Evolutionary conservation across 2,888 invertebrate species (phyloP).

Genomic region (Pherbina coryleti): DNA sequence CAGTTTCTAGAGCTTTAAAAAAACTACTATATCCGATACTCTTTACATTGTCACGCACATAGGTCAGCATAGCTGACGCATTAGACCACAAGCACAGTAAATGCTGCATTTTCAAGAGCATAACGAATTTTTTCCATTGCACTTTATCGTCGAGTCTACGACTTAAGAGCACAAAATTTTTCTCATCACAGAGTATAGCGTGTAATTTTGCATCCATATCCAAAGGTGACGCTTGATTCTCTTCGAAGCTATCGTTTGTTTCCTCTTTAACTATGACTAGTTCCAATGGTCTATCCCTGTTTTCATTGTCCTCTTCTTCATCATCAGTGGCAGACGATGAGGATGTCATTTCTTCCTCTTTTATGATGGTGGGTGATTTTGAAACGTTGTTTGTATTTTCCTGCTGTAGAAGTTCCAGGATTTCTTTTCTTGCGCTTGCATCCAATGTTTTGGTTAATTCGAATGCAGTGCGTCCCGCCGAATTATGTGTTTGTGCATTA

Average conservation of each 20-base stretch:
- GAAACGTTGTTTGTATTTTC: conserved; percentile 6
- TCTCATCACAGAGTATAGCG: conserved; percentile 57
- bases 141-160: conserved; percentile 69
- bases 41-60: conserved; percentile 59
- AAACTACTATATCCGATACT: conserved; percentile 51
- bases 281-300: conserved; percentile 47
- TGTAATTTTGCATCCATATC: conserved; percentile 49
- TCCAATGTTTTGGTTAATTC: conserved; percentile 66
- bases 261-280: conserved; percentile 42
- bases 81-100: conserved; percentile 72
- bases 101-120: conserved; percentile 71
- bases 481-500: conserved; percentile 52
- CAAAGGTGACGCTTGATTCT: conserved; percentile 8
- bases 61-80: conserved; percentile 73
- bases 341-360: conserved; percentile 56
- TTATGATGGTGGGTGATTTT: conserved; percentile 44
- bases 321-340: conserved; percentile 61
- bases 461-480: conserved; percentile 65
- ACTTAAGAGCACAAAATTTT: conserved; percentile 69
- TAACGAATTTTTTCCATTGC: conserved; percentile 75
- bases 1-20: conserved; percentile 46
- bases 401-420: conserved; percentile 25
- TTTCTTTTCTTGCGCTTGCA: conserved; percentile 42
- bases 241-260: conserved; percentile 48
- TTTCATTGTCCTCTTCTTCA: conserved; percentile 57